A percentile compares a stretch with the other conserved stretches of the same genome.
These are phyloP conservation scores for Paracanthobrama guichenoti DNA, from an alignment of 2,113 vertebrate species.

Conservation along the genomic window DNA sequence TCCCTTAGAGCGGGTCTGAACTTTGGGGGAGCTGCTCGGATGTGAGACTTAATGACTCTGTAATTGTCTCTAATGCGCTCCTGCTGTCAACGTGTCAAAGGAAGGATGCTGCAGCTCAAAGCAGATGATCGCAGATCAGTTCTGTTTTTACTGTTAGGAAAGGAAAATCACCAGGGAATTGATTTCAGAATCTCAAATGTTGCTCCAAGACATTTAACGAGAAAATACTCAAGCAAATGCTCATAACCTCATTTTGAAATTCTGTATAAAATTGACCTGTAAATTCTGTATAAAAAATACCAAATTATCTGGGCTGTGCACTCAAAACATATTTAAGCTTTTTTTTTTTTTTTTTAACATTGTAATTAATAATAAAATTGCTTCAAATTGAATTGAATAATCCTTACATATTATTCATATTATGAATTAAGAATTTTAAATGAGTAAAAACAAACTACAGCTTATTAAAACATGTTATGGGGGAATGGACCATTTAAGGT, in stretches of 20 bases:
- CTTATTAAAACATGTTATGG: too few species aligned
- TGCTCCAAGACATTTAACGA: neutral
- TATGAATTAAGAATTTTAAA: too few species aligned
- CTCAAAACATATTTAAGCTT: too few species aligned
- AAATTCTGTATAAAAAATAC: neutral
- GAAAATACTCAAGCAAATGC: neutral
- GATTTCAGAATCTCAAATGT: neutral
- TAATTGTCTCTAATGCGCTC: conserved; percentile 48
- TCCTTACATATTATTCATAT: too few species aligned
- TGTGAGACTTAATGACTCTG: conserved; percentile 40
- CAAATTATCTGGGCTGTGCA: neutral
- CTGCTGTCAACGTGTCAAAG: conserved; percentile 12
- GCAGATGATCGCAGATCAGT: conserved; percentile 2
- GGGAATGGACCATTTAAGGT: too few species aligned
- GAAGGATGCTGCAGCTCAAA: neutral
- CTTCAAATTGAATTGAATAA: too few species aligned
- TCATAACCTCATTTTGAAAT: neutral
- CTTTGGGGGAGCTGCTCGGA: conserved; percentile 35
- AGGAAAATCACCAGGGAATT: neutral
- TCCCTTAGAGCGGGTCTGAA: conserved; percentile 16
- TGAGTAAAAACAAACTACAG: too few species aligned
- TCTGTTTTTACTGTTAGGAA: neutral
- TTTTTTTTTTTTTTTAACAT: too few species aligned
- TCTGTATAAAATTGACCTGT: neutral
- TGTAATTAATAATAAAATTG: too few species aligned